phyloP scores from a whole-genome alignment of 2,113 vertebrate species.

The Petrocephalus microphthalmus region DNA sequence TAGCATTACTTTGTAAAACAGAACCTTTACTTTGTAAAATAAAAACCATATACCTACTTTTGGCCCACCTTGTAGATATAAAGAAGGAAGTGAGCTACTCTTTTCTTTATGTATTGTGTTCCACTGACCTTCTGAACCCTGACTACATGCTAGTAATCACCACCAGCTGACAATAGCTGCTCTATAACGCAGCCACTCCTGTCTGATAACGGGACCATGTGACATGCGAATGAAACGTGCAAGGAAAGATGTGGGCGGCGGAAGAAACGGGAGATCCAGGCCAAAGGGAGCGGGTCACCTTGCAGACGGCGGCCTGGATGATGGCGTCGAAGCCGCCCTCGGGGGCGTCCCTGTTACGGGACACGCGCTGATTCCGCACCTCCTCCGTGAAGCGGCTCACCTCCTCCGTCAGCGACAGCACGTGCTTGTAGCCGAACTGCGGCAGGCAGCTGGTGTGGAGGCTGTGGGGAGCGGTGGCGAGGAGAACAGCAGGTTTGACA shows the following conservation, averaged over 20 bases:
- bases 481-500: neutral
- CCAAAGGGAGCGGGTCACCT: conserved; percentile 57
- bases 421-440: conserved; percentile 94
- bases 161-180: neutral
- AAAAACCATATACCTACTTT: too few relatives aligned
- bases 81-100: neutral
- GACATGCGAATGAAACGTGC: neutral
- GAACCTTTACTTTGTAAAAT: too few relatives aligned
- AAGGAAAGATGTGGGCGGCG: neutral
- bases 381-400: conserved; percentile 90
- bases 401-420: conserved; percentile 81
- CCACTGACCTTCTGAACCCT: neutral
- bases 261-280: neutral
- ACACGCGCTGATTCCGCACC: conserved; percentile 85
- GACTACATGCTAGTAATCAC: neutral
- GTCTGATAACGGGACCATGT: neutral
- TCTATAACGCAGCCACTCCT: neutral
- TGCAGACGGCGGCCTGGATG: conserved; percentile 90
- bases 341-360: conserved; percentile 85
- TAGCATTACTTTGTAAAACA: too few relatives aligned
- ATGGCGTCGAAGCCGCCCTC: conserved; percentile 97
- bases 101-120: neutral
- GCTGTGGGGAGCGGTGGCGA: conserved; percentile 41
- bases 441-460: conserved; percentile 72
- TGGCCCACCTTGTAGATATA: neutral